Percentiles rank a stretch among this genome's conserved stretches.
phyloP scores from a whole-genome alignment of 2,797 vertebrate genomes.

The Darevskia mixta region DNA sequence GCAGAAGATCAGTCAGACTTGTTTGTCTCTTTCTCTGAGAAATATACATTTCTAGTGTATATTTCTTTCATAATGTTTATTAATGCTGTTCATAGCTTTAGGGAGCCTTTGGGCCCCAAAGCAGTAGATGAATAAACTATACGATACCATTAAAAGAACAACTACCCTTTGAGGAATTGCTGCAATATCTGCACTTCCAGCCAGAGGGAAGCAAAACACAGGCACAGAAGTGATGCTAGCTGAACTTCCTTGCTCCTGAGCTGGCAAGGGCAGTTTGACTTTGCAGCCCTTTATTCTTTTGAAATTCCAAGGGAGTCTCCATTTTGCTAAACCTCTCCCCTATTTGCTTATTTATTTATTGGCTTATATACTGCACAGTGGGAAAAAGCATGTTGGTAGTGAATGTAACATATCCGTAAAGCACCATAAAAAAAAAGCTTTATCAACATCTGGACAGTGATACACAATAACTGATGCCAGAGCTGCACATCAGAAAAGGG shows the following conservation, averaged over 20 bases:
- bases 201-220: not conserved
- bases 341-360: not conserved
- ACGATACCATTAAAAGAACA: not conserved
- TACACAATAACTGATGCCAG: no score
- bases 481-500: no score
- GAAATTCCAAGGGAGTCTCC: not conserved
- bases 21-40: not conserved
- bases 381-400: no score
- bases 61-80: no score
- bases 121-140: no score
- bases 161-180: fast-evolving
- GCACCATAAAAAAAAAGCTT: no score
- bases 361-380: no score
- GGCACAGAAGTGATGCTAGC: not conserved
- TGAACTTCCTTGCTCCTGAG: not conserved
- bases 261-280: not conserved
- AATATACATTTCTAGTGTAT: not conserved
- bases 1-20: not conserved
- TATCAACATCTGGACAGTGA: no score
- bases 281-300: conserved; percentile 14
- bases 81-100: no score
- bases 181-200: not conserved
- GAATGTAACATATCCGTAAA: no score
- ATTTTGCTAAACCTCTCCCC: conserved; percentile 16
- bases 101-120: no score